phyloP scores from a whole-genome alignment of 2,888 invertebrate genomes.

The Drosophila conformis region DNA sequence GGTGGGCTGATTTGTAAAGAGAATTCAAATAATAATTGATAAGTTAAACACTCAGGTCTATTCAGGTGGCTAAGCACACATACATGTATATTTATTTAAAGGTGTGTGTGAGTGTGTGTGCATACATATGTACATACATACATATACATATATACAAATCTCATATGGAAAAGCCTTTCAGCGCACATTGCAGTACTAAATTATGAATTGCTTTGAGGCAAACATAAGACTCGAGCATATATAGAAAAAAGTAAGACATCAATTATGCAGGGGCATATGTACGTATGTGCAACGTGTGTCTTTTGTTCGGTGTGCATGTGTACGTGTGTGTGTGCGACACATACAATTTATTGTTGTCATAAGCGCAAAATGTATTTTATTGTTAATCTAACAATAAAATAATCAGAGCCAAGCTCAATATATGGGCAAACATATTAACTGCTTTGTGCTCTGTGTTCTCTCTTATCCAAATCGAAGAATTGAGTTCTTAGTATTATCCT shows the following conservation, averaged over 20 bases:
- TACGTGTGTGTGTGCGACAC: conserved; percentile 32
- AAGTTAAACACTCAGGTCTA: background rate
- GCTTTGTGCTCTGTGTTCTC: background rate
- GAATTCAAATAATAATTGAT: background rate
- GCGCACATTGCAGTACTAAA: conserved; percentile 39
- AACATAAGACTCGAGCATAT: conserved; percentile 44
- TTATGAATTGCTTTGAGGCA: conserved; percentile 46
- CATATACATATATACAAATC: background rate
- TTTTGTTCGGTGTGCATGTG: conserved; percentile 1
- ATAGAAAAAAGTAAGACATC: conserved; percentile 54
- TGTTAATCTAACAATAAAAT: conserved; percentile 72
- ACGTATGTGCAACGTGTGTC: conserved; percentile 33
- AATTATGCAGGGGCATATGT: conserved; percentile 63
- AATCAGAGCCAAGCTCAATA: conserved; percentile 15
- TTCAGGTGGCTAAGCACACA: background rate
- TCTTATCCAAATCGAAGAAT: background rate
- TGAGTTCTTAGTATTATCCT: background rate
- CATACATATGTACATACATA: too few relatives aligned
- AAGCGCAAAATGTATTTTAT: conserved; percentile 70
- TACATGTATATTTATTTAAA: background rate
- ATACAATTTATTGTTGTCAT: conserved; percentile 65
- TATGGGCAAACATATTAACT: background rate
- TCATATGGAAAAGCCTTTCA: conserved; percentile 17
- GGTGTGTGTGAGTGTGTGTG: background rate
- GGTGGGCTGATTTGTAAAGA: background rate